Conservation (phyloP, 1,140 invertebrate genomes). For the Trachelipus rathkii region DNA sequence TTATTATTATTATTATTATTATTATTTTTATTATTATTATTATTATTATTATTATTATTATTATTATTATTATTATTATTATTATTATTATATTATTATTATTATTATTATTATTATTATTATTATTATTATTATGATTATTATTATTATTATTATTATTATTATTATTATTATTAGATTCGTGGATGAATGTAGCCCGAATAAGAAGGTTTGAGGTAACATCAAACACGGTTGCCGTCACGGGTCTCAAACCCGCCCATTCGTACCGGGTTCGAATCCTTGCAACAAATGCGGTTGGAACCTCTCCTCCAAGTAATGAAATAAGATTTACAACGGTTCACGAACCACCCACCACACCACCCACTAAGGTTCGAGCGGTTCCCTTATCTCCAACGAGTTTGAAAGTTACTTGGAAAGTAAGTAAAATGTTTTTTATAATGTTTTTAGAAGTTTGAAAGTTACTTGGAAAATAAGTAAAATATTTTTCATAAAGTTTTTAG, state of each 20-base stretch:
- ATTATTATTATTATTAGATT: not conserved
- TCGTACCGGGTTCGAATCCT: constrained; percentile 49
- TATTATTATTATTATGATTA: not conserved
- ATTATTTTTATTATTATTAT: no score
- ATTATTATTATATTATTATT: no score
- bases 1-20: no score
- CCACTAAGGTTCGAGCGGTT: constrained; percentile 48
- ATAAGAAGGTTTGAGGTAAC: constrained; percentile 16
- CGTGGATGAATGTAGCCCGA: constrained; percentile 8
- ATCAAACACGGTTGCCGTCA: constrained; percentile 15
- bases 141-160: not conserved
- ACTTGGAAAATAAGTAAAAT: no score
- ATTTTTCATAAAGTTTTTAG: no score
- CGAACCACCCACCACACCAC: constrained; percentile 51
- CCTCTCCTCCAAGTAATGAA: constrained; percentile 30
- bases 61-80: no score
- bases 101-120: no score
- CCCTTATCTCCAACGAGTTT: constrained; percentile 51
- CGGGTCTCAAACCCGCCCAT: constrained; percentile 47
- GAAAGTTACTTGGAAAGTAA: constrained; percentile 52
- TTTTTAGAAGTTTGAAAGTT: no score
- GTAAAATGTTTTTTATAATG: constrained; percentile 37
- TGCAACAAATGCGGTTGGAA: constrained; percentile 51
- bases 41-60: no score
- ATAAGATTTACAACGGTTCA: constrained; percentile 47